Evolutionary conservation across 2,888 invertebrate genomes (phyloP), one percentile per base, ranked within the genome.

Genomic region (Phyllotreta striolata): DNA sequence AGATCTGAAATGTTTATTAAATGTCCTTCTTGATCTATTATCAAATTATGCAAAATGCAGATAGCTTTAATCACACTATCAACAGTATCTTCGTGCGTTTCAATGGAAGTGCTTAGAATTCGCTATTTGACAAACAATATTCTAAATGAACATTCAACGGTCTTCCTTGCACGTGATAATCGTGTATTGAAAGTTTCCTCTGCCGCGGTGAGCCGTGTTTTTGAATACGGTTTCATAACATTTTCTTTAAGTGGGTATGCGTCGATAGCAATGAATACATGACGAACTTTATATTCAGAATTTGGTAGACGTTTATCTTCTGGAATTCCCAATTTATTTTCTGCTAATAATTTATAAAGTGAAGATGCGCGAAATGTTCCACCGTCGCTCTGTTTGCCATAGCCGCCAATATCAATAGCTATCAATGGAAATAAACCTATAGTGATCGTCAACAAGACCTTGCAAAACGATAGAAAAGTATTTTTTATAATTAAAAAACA

Each of bases 301-400:
- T 58, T 1, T 34, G 55, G 56, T 55, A 64, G 12, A 8, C 10
- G 13, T 24, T n/a, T 38, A 9, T 4, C 38, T 44, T 38, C 6
- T n/a, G 37, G 49, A 38, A 62, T 40, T 44, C 34, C 43, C 44
- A 61, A 55, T 55, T 56, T 7, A 34, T 41, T 56, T 43, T 46
- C 49, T 44, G 38, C 12, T 14, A 60, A 55, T 3, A 34, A 46
- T 46, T 43, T 40, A 34, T n/a, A 63, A 24, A 63, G 14, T 49
- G 10, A 24, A 37, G 63, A 63, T 8, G 58, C 24, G 13, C 14
- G 7, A 38, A 63, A 52, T 35, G 58, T 59, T 38, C 59, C 59
- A 40, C 59, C 54, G 40, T 62, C 65, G 51, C 65, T 62, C 41
- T 62, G 65, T 37, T 65, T 65, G 38, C 65, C 62, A 12, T 62